Percentiles rank a stretch among this genome's conserved stretches.
Evolutionary conservation across 2,797 vertebrate genomes (phyloP).

Genomic region (Tachyglossus aculeatus): DNA sequence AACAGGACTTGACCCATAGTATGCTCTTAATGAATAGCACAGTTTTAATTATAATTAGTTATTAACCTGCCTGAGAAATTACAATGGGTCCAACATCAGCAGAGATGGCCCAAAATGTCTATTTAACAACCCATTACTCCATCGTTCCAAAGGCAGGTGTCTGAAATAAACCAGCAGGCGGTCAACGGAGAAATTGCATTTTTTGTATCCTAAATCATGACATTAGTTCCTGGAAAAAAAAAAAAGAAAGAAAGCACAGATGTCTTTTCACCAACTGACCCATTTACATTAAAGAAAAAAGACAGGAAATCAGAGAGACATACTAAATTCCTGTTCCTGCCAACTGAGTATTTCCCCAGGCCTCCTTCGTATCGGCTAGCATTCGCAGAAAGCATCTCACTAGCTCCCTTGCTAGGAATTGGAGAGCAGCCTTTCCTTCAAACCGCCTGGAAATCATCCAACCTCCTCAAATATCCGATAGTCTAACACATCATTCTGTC

Average conservation of each 20-base stretch:
- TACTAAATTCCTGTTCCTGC: constrained; percentile 47
- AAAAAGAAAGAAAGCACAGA: constrained; percentile 59
- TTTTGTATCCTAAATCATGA: constrained; percentile 57
- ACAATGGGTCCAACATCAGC: constrained; percentile 55
- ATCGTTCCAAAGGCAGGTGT: constrained; percentile 54
- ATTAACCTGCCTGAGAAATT: too few relatives aligned
- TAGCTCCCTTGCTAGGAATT: background rate
- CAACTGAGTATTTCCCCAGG: constrained; percentile 51
- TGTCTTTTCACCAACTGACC: constrained; percentile 59
- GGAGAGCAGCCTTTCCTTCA: background rate
- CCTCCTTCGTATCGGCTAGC: constrained; percentile 43
- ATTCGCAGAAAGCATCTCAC: constrained; percentile 29
- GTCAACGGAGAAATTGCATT: constrained; percentile 58
- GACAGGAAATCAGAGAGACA: constrained; percentile 61
- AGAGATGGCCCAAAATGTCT: constrained; percentile 30
- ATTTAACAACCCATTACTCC: constrained; percentile 38
- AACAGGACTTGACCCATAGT: too few relatives aligned
- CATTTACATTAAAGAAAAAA: constrained; percentile 28
- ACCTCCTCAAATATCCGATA: background rate
- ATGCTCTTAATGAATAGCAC: too few relatives aligned
- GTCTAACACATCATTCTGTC: background rate
- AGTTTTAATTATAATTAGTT: too few relatives aligned
- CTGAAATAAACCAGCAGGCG: constrained; percentile 66
- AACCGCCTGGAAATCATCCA: background rate
- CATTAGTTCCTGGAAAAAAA: constrained; percentile 32